A percentile compares a stretch with the other conserved stretches of the same genome.
Evolutionary conservation across 1,140 invertebrate species (phyloP).

Genomic region (Temnothorax nylanderi): DNA sequence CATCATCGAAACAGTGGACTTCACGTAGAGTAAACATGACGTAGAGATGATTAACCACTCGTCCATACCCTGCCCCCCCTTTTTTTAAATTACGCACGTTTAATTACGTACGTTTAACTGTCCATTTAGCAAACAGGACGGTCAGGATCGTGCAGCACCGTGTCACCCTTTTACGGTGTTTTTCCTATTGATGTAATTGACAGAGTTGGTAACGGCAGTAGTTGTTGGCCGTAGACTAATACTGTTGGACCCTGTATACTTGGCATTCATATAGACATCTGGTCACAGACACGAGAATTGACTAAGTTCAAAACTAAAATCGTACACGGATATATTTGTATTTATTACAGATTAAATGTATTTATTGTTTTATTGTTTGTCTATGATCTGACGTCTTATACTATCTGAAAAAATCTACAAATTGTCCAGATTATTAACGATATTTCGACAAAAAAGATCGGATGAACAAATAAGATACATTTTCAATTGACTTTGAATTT

Average conservation of each 20-base stretch:
- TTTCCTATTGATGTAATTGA: slow-evolving; percentile 24
- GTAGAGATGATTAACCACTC: slow-evolving; percentile 56
- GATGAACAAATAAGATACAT: background rate
- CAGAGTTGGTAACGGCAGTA: slow-evolving; percentile 26
- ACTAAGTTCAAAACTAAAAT: slow-evolving; percentile 1
- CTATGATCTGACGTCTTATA: background rate
- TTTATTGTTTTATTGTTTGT: background rate
- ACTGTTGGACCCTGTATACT: slow-evolving; percentile 43
- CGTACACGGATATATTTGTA: background rate
- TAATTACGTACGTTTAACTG: slow-evolving; percentile 49
- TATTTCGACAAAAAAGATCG: background rate
- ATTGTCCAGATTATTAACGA: background rate
- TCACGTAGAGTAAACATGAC: slow-evolving; percentile 52
- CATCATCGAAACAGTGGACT: slow-evolving; percentile 72
- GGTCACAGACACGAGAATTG: background rate
- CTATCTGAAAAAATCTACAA: background rate
- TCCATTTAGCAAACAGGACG: slow-evolving; percentile 65
- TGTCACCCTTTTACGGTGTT: slow-evolving; percentile 1
- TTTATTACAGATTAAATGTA: background rate
- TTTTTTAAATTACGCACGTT: background rate
- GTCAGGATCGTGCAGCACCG: slow-evolving; percentile 12
- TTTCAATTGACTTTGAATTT: background rate
- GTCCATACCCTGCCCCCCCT: background rate
- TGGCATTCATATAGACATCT: background rate
- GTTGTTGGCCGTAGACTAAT: slow-evolving; percentile 68